Evolutionary conservation across 2,888 invertebrate species (phyloP).

Genomic region (Plebejus argus): DNA sequence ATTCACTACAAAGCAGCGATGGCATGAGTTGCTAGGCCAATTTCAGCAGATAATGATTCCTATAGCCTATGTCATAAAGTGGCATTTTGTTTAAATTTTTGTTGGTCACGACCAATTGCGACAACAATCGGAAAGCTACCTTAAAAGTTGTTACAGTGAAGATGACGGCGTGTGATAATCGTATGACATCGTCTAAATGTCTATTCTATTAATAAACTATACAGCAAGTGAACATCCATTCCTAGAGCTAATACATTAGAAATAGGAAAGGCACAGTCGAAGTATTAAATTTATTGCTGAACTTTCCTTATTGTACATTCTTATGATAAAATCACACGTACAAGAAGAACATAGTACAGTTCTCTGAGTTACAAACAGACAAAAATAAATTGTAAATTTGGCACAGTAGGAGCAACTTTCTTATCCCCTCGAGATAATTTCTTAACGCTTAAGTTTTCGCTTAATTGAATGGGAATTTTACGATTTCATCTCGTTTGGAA

Average conservation of each 20-base stretch:
- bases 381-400: slow-evolving; percentile 58
- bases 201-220: slow-evolving; percentile 50
- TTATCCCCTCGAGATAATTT: neutral
- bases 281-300: slow-evolving; percentile 81
- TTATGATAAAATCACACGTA: slow-evolving; percentile 53
- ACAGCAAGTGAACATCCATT: slow-evolving; percentile 68
- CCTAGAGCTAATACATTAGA: slow-evolving; percentile 77
- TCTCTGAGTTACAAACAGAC: neutral
- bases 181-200: slow-evolving; percentile 56
- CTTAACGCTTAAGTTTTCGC: neutral
- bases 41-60: too few species aligned
- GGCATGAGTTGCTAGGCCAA: too few species aligned
- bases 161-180: neutral
- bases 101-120: too few species aligned
- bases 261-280: slow-evolving; percentile 81
- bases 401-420: slow-evolving; percentile 50
- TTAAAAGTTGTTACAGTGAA: neutral
- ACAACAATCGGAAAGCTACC: too few species aligned
- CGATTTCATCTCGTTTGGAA: neutral
- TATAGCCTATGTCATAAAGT: too few species aligned
- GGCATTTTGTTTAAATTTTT: too few species aligned
- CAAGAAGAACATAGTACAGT: slow-evolving; percentile 36
- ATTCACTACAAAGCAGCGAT: too few species aligned
- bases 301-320: slow-evolving; percentile 71
- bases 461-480: slow-evolving; percentile 13